Evolutionary conservation across 2,888 invertebrate genomes (phyloP).

Genomic region (Lamellibrachia columna): DNA sequence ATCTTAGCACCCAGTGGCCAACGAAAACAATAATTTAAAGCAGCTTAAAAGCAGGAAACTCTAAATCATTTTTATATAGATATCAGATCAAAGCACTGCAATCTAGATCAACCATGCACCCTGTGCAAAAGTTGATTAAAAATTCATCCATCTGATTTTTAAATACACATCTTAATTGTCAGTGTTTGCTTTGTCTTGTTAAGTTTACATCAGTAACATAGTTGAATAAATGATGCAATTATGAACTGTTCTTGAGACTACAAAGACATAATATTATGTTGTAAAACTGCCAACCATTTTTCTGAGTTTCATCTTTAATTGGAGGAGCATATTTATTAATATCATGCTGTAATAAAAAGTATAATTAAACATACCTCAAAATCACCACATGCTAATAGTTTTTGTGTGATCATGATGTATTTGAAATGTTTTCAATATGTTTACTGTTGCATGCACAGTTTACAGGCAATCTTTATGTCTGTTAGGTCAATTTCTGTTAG

Average conservation of each 20-base stretch:
- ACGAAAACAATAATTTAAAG: neutral
- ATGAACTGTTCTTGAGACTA: neutral
- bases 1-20: neutral
- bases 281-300: neutral
- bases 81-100: neutral
- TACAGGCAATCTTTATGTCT: too few relatives aligned
- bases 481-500: too few relatives aligned
- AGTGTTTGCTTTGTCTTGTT: too few relatives aligned
- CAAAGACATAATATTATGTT: neutral
- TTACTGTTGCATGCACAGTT: neutral
- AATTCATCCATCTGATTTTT: neutral
- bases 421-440: neutral
- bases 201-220: too few relatives aligned
- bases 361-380: neutral
- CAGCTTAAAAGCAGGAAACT: neutral
- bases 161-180: neutral
- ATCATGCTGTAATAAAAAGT: neutral
- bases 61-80: neutral
- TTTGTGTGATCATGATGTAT: neutral
- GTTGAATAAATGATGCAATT: neutral
- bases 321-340: neutral
- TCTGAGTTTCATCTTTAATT: neutral
- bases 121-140: neutral
- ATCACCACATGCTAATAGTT: too few relatives aligned
- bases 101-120: neutral